phyloP scores from a whole-genome alignment of 1,140 invertebrate species.

The Drosophila novamexicana region DNA sequence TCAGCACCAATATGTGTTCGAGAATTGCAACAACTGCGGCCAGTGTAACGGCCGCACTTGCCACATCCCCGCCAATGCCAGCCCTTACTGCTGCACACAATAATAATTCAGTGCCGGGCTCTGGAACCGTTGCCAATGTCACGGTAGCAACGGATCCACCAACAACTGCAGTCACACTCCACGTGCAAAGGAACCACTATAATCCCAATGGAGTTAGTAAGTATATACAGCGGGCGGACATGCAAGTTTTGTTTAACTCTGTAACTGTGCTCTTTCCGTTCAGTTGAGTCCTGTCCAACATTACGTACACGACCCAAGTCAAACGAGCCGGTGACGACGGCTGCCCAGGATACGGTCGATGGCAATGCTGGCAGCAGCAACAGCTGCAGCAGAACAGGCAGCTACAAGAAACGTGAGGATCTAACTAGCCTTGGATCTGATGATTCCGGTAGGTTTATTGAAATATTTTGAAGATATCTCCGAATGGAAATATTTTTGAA shows the following conservation, averaged over 20 bases:
- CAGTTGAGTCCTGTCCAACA: conserved; percentile 73
- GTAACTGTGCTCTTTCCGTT: background rate
- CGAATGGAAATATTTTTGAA: background rate
- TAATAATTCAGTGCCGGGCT: conserved; percentile 15
- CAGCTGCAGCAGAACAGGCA: conserved; percentile 61
- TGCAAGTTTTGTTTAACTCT: background rate
- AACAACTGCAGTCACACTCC: conserved; percentile 8
- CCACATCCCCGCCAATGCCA: conserved; percentile 55
- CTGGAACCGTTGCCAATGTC: background rate
- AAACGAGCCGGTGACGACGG: conserved; percentile 56
- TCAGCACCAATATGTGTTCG: conserved; percentile 83
- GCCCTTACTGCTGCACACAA: conserved; percentile 40
- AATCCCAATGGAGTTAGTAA: conserved; percentile 40
- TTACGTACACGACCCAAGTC: conserved; percentile 72
- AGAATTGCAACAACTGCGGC: conserved; percentile 79
- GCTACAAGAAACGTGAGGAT: conserved; percentile 87
- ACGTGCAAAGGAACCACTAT: conserved; percentile 5
- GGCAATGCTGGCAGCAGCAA: conserved; percentile 46
- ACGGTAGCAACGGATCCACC: conserved; percentile 5
- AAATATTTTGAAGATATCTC: background rate
- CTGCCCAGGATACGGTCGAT: conserved; percentile 47
- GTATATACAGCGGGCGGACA: background rate
- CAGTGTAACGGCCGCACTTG: conserved; percentile 74
- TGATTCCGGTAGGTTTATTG: conserved; percentile 87
- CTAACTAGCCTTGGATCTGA: conserved; percentile 92